A percentile compares a stretch with the other conserved stretches of the same genome.
These are phyloP conservation scores for Fregata magnificens DNA, from an alignment of 2,113 vertebrate species.

Conservation along the genomic window DNA sequence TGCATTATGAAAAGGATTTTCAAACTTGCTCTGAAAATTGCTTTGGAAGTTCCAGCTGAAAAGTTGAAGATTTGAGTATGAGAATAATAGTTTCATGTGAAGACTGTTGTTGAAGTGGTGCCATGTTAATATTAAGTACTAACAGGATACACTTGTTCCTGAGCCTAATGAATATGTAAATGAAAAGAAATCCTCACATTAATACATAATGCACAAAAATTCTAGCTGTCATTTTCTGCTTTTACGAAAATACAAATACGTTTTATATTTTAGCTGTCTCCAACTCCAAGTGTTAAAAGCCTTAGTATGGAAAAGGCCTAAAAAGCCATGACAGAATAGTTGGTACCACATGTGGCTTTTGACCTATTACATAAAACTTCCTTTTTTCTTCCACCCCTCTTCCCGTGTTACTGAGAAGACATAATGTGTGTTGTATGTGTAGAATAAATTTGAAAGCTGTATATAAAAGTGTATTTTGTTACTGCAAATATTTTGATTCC, in stretches of 20 bases:
- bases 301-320: not conserved
- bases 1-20: not conserved
- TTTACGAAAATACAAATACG: not conserved
- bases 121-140: not conserved
- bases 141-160: not conserved
- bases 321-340: not conserved
- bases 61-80: not conserved
- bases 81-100: not conserved
- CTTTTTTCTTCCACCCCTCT: not conserved
- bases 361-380: rapidly evolving
- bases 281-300: not conserved
- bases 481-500: not conserved
- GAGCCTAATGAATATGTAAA: not conserved
- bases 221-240: not conserved
- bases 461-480: not conserved
- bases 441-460: not conserved
- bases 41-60: not conserved
- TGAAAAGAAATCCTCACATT: not conserved
- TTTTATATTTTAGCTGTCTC: not conserved
- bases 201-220: not conserved
- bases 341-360: not conserved
- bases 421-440: not conserved
- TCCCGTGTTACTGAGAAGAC: not conserved
- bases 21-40: not conserved
- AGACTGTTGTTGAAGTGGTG: not conserved